These are phyloP conservation scores for Hippoglossus hippoglossus DNA, from an alignment of 2,797 vertebrate species.

Conservation along the genomic window DNA sequence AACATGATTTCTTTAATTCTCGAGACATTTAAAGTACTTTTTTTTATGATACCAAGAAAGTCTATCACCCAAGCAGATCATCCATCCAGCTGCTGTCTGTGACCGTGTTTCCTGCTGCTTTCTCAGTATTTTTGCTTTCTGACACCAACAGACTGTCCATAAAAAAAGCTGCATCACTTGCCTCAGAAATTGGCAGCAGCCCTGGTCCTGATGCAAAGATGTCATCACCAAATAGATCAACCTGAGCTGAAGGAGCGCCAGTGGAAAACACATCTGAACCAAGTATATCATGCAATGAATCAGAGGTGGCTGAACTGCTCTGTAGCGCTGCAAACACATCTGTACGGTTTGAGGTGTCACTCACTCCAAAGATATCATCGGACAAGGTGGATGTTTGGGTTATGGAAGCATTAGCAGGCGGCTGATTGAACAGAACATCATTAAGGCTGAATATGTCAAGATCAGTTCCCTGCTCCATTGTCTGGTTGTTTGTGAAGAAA, in stretches of 20 bases:
- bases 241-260: constrained; percentile 32
- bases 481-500: constrained; percentile 28
- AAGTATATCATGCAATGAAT: constrained; percentile 58
- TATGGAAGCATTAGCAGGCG: constrained; percentile 26
- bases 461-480: constrained; percentile 16
- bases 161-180: constrained; percentile 27
- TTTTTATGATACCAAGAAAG: constrained; percentile 1
- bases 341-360: constrained; percentile 18
- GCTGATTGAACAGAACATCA: constrained; percentile 37
- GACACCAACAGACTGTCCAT: constrained; percentile 45
- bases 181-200: constrained; percentile 31
- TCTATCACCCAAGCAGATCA: constrained; percentile 77
- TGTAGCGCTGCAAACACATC: constrained; percentile 39
- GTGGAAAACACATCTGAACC: constrained; percentile 39
- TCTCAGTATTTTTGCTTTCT: constrained; percentile 35
- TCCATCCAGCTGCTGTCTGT: constrained; percentile 80
- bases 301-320: constrained; percentile 13
- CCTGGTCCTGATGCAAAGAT: constrained; percentile 61
- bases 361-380: constrained; percentile 69
- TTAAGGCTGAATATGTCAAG: constrained; percentile 76
- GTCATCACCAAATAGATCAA: constrained; percentile 61
- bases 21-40: not conserved
- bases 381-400: constrained; percentile 30
- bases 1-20: not conserved
- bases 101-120: constrained; percentile 38